phyloP scores from a whole-genome alignment of 2,888 invertebrate species.

The Andrena fulva region DNA sequence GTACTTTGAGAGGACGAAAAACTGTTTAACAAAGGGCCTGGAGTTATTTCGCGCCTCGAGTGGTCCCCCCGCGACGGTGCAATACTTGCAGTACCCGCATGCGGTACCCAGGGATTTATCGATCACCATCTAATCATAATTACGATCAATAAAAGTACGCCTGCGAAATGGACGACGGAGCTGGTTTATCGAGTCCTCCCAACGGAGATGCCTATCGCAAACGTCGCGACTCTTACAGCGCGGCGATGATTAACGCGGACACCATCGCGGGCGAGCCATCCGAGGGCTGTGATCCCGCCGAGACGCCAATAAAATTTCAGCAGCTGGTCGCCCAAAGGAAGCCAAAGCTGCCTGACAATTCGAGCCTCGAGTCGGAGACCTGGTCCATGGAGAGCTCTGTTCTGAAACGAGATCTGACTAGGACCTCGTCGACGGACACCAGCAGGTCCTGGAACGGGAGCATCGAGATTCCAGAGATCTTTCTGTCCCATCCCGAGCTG shows the following conservation, averaged over 20 bases:
- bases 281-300: conserved; percentile 52
- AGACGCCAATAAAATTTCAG: conserved; percentile 8
- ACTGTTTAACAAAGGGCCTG: background rate
- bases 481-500: conserved; percentile 69
- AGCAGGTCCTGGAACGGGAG: conserved; percentile 71
- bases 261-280: conserved; percentile 58
- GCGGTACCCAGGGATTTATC: conserved; percentile 9
- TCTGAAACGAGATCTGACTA: conserved; percentile 60
- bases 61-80: background rate
- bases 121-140: conserved; percentile 37
- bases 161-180: conserved; percentile 44
- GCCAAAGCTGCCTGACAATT: conserved; percentile 40
- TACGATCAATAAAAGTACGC: conserved; percentile 27
- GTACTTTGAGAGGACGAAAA: background rate
- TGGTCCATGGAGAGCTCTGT: conserved; percentile 67
- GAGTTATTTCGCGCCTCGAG: background rate
- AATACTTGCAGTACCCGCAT: background rate
- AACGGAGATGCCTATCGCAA: conserved; percentile 56
- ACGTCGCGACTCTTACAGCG: conserved; percentile 77
- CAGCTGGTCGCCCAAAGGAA: conserved; percentile 9
- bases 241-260: conserved; percentile 73
- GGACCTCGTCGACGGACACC: conserved; percentile 68
- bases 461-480: conserved; percentile 73
- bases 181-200: conserved; percentile 30
- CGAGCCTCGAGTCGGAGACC: conserved; percentile 69